Evolutionary conservation across 2,888 invertebrate species (phyloP).

Genomic region (Bedellia somnulentella): DNA sequence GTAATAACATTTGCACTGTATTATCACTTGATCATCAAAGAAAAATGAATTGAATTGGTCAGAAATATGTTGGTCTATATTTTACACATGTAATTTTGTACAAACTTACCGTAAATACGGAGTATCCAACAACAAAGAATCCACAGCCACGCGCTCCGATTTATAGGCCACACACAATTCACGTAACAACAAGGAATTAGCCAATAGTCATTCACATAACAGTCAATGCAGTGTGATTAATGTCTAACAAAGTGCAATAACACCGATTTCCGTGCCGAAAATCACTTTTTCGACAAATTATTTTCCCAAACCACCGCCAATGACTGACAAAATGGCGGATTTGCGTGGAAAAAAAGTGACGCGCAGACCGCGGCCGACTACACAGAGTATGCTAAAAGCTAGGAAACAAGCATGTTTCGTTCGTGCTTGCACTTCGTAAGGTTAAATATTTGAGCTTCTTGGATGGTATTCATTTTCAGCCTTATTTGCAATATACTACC

Average conservation of each 20-base stretch:
- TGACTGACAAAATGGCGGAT: conserved; percentile 63
- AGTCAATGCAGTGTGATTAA: conserved; percentile 21
- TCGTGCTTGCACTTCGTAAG: too few relatives aligned
- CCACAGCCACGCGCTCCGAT: conserved; percentile 61
- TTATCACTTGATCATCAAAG: too few relatives aligned
- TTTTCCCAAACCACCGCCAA: conserved; percentile 51
- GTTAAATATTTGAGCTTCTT: too few relatives aligned
- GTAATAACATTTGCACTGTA: conserved; percentile 15
- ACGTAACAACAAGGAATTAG: conserved; percentile 46
- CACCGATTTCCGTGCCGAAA: conserved; percentile 35
- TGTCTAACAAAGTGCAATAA: conserved; percentile 20
- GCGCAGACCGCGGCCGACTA: conserved; percentile 31
- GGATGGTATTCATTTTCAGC: too few relatives aligned
- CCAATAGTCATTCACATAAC: conserved; percentile 32
- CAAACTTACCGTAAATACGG: conserved; percentile 50
- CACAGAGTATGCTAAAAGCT: too few relatives aligned
- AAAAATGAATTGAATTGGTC: too few relatives aligned
- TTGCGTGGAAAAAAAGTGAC: conserved; percentile 44
- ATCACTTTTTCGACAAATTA: conserved; percentile 46
- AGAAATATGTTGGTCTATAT: too few relatives aligned
- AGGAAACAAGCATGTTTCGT: too few relatives aligned
- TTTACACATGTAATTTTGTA: conserved; percentile 17
- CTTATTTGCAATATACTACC: too few relatives aligned
- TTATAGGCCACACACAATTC: conserved; percentile 53
- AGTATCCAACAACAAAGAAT: conserved; percentile 59